phyloP scores from a whole-genome alignment of 2,113 vertebrate species.

The Sclerurus mexicanus region DNA sequence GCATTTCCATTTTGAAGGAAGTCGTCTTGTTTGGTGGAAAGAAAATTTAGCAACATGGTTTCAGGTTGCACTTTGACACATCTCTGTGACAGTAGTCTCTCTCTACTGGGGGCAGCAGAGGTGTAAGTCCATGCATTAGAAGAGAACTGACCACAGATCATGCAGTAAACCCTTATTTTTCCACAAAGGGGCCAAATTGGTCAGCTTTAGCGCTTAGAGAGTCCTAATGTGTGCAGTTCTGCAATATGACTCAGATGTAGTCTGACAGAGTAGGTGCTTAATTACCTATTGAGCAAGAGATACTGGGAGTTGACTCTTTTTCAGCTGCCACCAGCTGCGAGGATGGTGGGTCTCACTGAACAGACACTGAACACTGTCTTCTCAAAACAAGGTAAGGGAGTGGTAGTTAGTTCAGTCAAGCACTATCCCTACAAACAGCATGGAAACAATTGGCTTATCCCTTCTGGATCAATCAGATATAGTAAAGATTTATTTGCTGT shows the following conservation, averaged over 20 bases:
- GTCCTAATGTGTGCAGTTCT: background rate
- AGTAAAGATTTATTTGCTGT: background rate
- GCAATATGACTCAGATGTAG: background rate
- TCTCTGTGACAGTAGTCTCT: background rate
- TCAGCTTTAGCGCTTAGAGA: background rate
- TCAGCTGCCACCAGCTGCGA: background rate
- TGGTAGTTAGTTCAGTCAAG: background rate
- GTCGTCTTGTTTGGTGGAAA: background rate
- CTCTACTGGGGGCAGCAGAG: background rate
- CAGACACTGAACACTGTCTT: background rate
- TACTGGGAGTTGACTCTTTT: background rate
- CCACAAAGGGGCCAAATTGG: background rate
- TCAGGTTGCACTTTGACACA: background rate
- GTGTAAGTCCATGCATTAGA: background rate
- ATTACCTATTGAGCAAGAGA: background rate
- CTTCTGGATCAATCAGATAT: background rate
- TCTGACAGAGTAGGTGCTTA: background rate
- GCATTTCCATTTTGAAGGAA: background rate
- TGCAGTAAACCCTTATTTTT: background rate
- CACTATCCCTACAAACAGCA: background rate
- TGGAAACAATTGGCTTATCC: background rate
- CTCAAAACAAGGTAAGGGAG: background rate
- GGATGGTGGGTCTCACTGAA: background rate
- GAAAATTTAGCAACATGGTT: background rate
- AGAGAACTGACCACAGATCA: background rate